Evolutionary conservation across 2,888 invertebrate genomes (phyloP), one percentile per base, ranked within the genome.

Genomic region (Eulithis prunata): DNA sequence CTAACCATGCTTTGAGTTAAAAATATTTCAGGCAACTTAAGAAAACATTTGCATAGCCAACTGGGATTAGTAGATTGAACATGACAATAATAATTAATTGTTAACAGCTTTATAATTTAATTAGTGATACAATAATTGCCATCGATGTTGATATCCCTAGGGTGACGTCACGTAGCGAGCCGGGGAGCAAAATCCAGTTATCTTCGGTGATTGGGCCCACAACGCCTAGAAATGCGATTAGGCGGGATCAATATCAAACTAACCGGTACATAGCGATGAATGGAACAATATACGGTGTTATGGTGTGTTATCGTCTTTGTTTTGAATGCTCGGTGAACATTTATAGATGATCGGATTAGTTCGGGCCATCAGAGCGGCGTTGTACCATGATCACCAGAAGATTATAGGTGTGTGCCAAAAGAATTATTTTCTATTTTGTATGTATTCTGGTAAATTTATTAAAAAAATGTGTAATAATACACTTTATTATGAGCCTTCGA

Each of bases 211-310:
- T 89, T 87, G 88, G 84, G 77, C 82, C 78, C 86, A 85, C 87
- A 86, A 85, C 86, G 88, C 86, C 81, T 81, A 79, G 82, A 78
- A 86, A 89, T 85, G 78, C 77, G 84, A 89, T 89, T 88, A 89
- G 79, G 75, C 80, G 73, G 83, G 82, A 76, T 76, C 76, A 74
- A 76, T 76, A 76, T 71, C 73, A 69, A 71, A 68, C 68, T 68
- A 68, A 68, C 68, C 57, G 57, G 68, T 61, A 68, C 68, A 68
- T 67, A 59, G 64, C 51, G 61, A 60, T 57, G 52, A 58, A 60
- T 57, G 55, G 67, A 45, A 57, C 67, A 64, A 68, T 67, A 45
- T 52, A 65, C 56, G 21, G 57, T 51, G 56, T 14, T 53, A 64
- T 59, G 36, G 14, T 46, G 51, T 38, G 59, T 64, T 53, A 53